These are phyloP conservation scores for Microhierax caerulescens DNA, from an alignment of 2,797 vertebrate genomes.

Conservation along the genomic window DNA sequence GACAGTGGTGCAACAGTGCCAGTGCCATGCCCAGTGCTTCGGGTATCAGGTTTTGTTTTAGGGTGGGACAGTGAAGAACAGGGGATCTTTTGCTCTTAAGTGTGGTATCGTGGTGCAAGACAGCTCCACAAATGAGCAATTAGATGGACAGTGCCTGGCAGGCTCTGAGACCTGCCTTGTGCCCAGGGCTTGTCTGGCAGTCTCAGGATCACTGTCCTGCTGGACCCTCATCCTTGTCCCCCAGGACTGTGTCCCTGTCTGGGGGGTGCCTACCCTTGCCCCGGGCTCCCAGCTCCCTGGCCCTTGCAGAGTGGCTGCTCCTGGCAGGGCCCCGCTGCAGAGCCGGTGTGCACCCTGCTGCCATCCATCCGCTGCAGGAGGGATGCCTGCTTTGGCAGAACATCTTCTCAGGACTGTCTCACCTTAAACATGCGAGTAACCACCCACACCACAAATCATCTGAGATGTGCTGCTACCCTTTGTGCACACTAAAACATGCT, in stretches of 20 bases:
- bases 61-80: neutral
- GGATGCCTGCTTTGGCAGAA: neutral
- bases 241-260: rapidly evolving
- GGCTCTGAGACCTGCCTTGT: neutral
- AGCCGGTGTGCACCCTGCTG: rapidly evolving
- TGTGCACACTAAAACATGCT: rapidly evolving
- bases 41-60: neutral
- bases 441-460: rapidly evolving
- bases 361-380: rapidly evolving
- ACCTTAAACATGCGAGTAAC: rapidly evolving
- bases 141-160: neutral
- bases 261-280: rapidly evolving
- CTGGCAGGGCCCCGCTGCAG: rapidly evolving
- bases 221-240: rapidly evolving
- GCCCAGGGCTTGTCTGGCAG: neutral
- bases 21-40: rapidly evolving
- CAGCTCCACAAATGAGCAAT: neutral
- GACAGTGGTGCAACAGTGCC: rapidly evolving
- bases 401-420: neutral
- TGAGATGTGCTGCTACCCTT: neutral
- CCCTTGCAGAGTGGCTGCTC: neutral
- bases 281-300: rapidly evolving
- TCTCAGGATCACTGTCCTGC: neutral
- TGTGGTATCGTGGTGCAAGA: neutral
- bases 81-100: neutral